These are phyloP conservation scores for Carpatolechia fugitivella DNA, from an alignment of 2,888 invertebrate species.

Conservation along the genomic window DNA sequence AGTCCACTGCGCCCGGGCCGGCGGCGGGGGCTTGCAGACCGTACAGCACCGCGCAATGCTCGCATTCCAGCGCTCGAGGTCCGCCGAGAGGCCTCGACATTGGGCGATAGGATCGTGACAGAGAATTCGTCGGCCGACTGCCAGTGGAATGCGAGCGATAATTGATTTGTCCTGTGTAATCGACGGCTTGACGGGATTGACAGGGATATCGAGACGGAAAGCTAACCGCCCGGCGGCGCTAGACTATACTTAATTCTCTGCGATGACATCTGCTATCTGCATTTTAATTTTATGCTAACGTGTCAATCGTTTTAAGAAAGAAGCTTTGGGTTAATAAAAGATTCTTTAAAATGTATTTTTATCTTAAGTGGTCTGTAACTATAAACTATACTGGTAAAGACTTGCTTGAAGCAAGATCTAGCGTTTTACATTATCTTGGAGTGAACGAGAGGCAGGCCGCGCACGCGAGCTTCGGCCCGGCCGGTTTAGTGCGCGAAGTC, in stretches of 20 bases:
- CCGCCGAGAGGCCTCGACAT: slow-evolving; percentile 63
- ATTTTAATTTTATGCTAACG: neutral
- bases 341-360: neutral
- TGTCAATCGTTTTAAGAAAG: neutral
- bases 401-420: neutral
- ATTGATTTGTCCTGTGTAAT: slow-evolving; percentile 78
- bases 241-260: neutral
- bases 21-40: slow-evolving; percentile 51
- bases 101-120: slow-evolving; percentile 70
- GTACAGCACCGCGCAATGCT: slow-evolving; percentile 49
- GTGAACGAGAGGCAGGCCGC: slow-evolving; percentile 26
- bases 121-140: slow-evolving; percentile 71
- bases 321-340: neutral
- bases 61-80: slow-evolving; percentile 53
- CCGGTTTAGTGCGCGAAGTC: slow-evolving; percentile 54
- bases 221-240: neutral
- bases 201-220: slow-evolving; percentile 56
- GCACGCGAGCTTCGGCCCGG: slow-evolving; percentile 54
- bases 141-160: slow-evolving; percentile 70
- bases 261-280: neutral
- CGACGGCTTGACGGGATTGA: slow-evolving; percentile 63
- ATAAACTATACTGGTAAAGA: neutral
- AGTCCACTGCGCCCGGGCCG: slow-evolving; percentile 60
- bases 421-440: slow-evolving; percentile 4
- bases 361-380: neutral